A percentile compares a stretch with the other conserved stretches of the same genome.
Conservation (phyloP, 2,113 vertebrate species). For the Embiotoca jacksoni region DNA sequence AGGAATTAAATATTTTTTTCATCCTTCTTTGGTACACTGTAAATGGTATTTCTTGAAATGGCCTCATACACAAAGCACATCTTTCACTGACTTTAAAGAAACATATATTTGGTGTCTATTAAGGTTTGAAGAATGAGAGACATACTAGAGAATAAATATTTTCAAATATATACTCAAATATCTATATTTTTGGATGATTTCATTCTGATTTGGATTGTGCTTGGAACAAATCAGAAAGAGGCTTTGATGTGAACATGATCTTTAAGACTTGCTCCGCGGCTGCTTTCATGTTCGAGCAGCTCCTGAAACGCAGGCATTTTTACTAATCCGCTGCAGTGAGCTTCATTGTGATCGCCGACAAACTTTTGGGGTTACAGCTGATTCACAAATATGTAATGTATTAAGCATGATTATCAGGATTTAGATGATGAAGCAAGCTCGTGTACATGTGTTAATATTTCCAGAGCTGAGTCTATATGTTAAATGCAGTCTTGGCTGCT, state of each 20-base stretch:
- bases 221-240: slow-evolving; percentile 69
- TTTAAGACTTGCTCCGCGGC: slow-evolving; percentile 47
- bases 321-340: slow-evolving; percentile 63
- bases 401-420: slow-evolving; percentile 64
- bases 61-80: slow-evolving; percentile 72
- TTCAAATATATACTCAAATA: slow-evolving; percentile 76
- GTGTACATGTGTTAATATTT: slow-evolving; percentile 74
- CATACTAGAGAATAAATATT: slow-evolving; percentile 74
- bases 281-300: slow-evolving; percentile 49
- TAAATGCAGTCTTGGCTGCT: slow-evolving; percentile 69
- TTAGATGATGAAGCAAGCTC: slow-evolving; percentile 68
- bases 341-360: slow-evolving; percentile 43
- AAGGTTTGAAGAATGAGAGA: slow-evolving; percentile 69
- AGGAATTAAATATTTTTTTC: slow-evolving; percentile 65
- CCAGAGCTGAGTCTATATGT: slow-evolving; percentile 73
- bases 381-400: slow-evolving; percentile 42
- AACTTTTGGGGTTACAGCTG: slow-evolving; percentile 29
- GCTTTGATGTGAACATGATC: slow-evolving; percentile 64
- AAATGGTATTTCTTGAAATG: slow-evolving; percentile 69
- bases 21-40: slow-evolving; percentile 78
- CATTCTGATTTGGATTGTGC: slow-evolving; percentile 69
- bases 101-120: slow-evolving; percentile 65
- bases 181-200: slow-evolving; percentile 79
- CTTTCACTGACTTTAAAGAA: slow-evolving; percentile 68
- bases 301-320: slow-evolving; percentile 58